Conservation (phyloP, 2,113 vertebrate genomes). For the Megaceryle torquata region DNA sequence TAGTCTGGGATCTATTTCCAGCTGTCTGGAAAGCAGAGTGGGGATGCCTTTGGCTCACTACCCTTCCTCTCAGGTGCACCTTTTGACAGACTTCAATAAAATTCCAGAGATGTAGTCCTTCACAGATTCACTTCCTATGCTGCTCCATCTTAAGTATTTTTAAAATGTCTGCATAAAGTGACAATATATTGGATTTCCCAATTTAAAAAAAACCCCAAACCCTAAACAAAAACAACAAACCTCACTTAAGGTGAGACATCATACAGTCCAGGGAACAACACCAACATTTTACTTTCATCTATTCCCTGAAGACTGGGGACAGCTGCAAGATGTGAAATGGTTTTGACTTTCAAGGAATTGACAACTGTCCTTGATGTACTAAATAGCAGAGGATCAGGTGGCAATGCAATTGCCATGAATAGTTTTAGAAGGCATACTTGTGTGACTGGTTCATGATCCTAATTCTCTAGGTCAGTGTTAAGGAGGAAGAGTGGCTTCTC, state of each 20-base stretch:
- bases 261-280: neutral
- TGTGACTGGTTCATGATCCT: slow-evolving; percentile 30
- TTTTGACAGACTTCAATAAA: neutral
- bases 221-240: too few species aligned
- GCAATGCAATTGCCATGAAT: neutral
- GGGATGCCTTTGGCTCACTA: neutral
- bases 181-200: neutral
- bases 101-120: neutral
- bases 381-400: slow-evolving; percentile 7
- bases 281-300: neutral
- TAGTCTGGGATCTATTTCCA: neutral
- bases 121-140: neutral
- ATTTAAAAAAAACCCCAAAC: neutral
- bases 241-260: neutral
- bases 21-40: neutral
- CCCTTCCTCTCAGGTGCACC: fast-evolving
- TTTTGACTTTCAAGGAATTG: slow-evolving; percentile 24
- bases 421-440: neutral
- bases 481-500: slow-evolving; percentile 22
- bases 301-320: neutral
- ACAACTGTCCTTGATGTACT: slow-evolving; percentile 9
- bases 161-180: neutral
- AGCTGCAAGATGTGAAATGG: neutral
- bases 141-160: neutral
- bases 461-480: slow-evolving; percentile 33